Evolutionary conservation across 2,113 vertebrate species (phyloP), one percentile per base, ranked within the genome.

Genomic region (Vimba vimba): DNA sequence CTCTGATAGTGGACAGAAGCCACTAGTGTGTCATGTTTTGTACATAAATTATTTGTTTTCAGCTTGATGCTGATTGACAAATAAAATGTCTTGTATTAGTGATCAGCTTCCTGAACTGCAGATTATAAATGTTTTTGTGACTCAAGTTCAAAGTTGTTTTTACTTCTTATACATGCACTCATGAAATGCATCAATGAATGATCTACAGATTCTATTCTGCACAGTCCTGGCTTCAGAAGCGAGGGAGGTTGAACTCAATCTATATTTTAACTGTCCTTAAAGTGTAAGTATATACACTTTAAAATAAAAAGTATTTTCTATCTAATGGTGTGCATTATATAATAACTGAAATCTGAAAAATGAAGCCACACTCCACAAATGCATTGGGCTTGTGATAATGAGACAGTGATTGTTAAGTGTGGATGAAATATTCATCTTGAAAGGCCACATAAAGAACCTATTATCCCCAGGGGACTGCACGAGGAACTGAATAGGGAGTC

Each of bases 1-100:
- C 94, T 94, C 94, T 89, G n/a, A 83, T 74, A 73, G 81, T 81
- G 88, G 91, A 50, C 43, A 21, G 43, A 78, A 62, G 73, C 85
- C 87, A 91, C 90, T 86, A 88, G 93, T 94, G 94, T 92, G 91
- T 94, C 93, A 93, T 77, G 81, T 94, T 96, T 94, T 93, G 92
- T 94, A 94, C 90, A 92, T 92, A 93, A 93, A 68, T 91, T 91
- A 93, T 91, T 94, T 92, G 90, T 90, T 91, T 85, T 87, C 92
- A 93, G 92, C 92, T 92, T 93, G 89, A 92, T 91, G 92, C 91
- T 93, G 94, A 93, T 85, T 91, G 91, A 92, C 92, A 91, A 89
- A 89, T 88, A 90, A 94, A 92, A 93, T 93, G 93, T 95, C 93
- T 91, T 94, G 94, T 94, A 93, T 91, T 88, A 87, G 92, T 95